Base-by-base conservation (phyloP, 2,797 vertebrate species). In the Rhynchotus rufescens region DNA sequence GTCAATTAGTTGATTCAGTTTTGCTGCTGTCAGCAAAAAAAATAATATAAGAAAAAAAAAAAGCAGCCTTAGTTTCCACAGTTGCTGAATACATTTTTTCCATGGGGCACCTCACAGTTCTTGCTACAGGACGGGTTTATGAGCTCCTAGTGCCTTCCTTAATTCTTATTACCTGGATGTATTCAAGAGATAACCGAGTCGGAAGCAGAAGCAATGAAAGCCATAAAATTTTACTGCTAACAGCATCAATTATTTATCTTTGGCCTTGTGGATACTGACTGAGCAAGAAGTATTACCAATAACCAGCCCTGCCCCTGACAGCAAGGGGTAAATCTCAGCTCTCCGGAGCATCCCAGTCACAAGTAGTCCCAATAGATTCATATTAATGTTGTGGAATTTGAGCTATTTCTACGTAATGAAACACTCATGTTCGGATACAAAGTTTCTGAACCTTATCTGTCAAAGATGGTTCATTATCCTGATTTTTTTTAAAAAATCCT, bases 31-130 rank as follows among this genome's bases (percentile, higher is more conserved):
- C 95, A 96, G 93, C 69, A 94, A 97, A 95, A 93, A 40, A 16
- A 28, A 40, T 40, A 23, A 49, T 49, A 49, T 47, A 69, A 83
- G 76, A 34, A 26, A 19, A 16, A 28, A 21, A 66, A 16, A 28
- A 21, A 66, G 40, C 20, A 80, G 44, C 77, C 95, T 91, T 90
- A 78, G 71, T 95, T 95, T 94, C 84, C 80, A 77, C 76, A 59
- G 76, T 94, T 94, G 68, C 80, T 80, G 81, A 93, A 75, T 93
- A 81, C 81, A 88, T 84, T 89, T 96, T 96, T 96, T 97, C 93
- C 81, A 85, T 88, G 88, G 94, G 93, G 80, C n/a, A 92, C 73
- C 60, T 94, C 67, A 76, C 28, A 76, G 72, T 59, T 90, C 59
- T 54, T 94, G 88, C 84, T 74, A 81, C 20, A 80, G 34, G 69